Evolutionary conservation across 2,113 vertebrate species (phyloP).

Genomic region (Pristiophorus japonicus): DNA sequence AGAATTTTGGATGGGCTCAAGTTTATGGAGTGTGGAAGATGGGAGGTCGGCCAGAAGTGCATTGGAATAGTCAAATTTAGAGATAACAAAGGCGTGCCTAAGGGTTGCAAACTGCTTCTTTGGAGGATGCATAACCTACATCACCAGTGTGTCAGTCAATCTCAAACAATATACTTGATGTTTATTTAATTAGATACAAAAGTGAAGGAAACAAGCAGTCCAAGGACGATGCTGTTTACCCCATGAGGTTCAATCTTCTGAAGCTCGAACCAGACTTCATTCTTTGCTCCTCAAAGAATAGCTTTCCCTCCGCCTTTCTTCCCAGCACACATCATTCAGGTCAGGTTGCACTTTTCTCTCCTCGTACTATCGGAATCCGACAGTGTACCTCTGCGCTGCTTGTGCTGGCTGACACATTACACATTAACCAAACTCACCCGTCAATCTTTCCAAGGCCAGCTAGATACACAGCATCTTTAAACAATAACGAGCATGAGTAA

Average conservation of each 20-base stretch:
- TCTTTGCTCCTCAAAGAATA: no score
- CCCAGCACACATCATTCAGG: background rate
- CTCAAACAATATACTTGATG: background rate
- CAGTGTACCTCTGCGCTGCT: background rate
- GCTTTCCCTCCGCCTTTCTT: background rate
- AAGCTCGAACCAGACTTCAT: no score
- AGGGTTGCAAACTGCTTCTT: background rate
- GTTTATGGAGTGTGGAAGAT: background rate
- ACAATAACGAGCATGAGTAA: background rate
- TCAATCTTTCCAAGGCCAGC: conserved; percentile 16
- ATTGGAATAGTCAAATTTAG: no score
- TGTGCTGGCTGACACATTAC: background rate
- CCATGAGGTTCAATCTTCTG: background rate
- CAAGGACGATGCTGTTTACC: background rate
- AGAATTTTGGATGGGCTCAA: background rate
- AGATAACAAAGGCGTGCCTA: no score
- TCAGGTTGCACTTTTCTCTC: background rate
- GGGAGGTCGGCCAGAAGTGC: no score
- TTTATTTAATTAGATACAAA: background rate
- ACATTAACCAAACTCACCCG: background rate
- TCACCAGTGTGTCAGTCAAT: background rate
- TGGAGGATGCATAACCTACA: background rate
- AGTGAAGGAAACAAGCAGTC: background rate
- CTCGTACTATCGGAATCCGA: background rate
- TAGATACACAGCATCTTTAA: background rate